Base-by-base conservation (phyloP, 2,113 vertebrate species). In the Pagrus major region DNA sequence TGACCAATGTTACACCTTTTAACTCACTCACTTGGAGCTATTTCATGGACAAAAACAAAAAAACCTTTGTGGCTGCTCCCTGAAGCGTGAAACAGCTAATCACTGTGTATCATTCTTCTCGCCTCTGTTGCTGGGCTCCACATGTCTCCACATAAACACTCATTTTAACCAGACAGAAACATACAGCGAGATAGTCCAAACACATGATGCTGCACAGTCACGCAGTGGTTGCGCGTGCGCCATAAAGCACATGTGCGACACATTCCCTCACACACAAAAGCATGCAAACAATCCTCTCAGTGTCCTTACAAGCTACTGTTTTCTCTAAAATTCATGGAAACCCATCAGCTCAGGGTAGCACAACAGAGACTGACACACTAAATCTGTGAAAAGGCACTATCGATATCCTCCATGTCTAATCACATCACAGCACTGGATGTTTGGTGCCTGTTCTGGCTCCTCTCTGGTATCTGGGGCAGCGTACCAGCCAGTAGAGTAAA, bases 381-480 rank as follows among this genome's bases (percentile, higher is more conserved):
- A n/a, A 83, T 90, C 86, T 77, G 58, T 80, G 31, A 81, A 84
- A 84, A 82, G 61, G 63, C 76, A 44, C 47, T 56, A 72, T 72
- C 55, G 39, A 81, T 89, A 87, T 81, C 66, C 58, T 69, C 80
- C 77, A 58, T 86, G 90, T 82, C 76, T 78, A 88, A 92, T 90
- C 83, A 69, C 78, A 87, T 82, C 80, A 81, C 71, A 84, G 82
- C 61, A 47, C 78, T 27, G 68, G 41, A 78, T 55, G 75, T 77
- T 75, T 46, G 71, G 61, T 68, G 86, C 80, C 79, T 91, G 79
- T 54, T 88, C 80, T 88, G 78, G 78, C 77, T 83, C 76, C 71
- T 61, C 76, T 92, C 81, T 88, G 85, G 81, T 88, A 91, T 90
- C 84, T 89, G 76, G 83, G 85, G 67, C 75, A 84, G 79, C 65